These are phyloP conservation scores for Antechinus flavipes DNA, from an alignment of 2,113 vertebrate species.

Conservation along the genomic window DNA sequence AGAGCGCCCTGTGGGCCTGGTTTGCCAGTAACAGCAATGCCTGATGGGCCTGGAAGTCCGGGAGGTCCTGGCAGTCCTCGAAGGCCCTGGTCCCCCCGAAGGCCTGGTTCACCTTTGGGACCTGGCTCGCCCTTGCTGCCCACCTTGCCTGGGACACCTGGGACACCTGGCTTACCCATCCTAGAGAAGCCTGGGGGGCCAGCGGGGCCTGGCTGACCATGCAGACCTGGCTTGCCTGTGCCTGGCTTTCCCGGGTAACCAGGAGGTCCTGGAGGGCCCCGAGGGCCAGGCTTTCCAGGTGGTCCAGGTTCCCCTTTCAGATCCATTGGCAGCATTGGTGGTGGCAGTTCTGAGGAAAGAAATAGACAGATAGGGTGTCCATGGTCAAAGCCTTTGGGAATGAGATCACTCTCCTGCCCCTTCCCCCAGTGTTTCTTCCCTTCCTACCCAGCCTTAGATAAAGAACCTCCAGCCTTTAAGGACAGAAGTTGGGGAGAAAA, in stretches of 20 bases:
- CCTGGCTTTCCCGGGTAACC: constrained; percentile 96
- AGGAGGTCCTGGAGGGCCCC: constrained; percentile 91
- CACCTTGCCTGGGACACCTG: constrained; percentile 94
- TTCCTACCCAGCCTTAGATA: no score
- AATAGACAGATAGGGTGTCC: not conserved
- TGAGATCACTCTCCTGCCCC: no score
- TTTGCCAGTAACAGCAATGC: constrained; percentile 96
- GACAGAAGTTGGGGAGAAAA: not conserved
- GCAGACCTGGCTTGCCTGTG: constrained; percentile 94
- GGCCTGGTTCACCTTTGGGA: constrained; percentile 88
- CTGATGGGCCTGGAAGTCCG: constrained; percentile 95
- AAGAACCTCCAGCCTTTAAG: not conserved
- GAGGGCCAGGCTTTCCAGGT: constrained; percentile 94
- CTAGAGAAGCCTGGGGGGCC: constrained; percentile 94
- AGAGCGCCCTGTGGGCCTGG: constrained; percentile 92
- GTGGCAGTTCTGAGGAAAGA: constrained; percentile 88
- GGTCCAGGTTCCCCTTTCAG: constrained; percentile 97
- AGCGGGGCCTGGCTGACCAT: constrained; percentile 92
- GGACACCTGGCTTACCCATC: constrained; percentile 95
- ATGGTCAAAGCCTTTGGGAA: constrained; percentile 21
- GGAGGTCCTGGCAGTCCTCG: constrained; percentile 92
- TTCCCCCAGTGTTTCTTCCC: not conserved
- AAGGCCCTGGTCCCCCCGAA: constrained; percentile 92
- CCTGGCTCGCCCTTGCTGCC: constrained; percentile 95
- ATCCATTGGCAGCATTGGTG: constrained; percentile 90